Evolutionary conservation across 2,797 vertebrate genomes (phyloP), one percentile per base, ranked within the genome.

Genomic region (Leuciscus waleckii): DNA sequence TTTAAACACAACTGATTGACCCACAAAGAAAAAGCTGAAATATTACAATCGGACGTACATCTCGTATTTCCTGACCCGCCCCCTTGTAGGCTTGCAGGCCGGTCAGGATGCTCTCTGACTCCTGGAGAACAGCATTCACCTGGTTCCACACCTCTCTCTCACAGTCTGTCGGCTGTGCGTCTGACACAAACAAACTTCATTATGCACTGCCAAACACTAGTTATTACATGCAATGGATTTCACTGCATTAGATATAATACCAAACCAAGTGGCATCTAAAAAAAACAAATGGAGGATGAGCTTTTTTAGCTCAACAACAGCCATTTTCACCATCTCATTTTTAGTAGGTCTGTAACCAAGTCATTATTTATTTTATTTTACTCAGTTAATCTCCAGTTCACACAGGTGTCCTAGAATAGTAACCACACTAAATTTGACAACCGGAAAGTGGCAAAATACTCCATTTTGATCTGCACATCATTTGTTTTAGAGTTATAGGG

Each of bases 41-140:
- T 61, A 26, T 61, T 79, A 16, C 2, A 71, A 81, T 56, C 54
- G 5, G 26, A 67, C 96, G 77, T 95, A 99, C 98, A 90, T 99
- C 98, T 97, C 98, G 95, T 93, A 99, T 99, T 94, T 99, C 98
- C 87, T 97, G 97, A 68, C 98, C 98, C 0, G 98, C 98, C 90
- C 98, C 98, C 92, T 99, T 99, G 94, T 99, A 99, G 1, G 97
- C 96, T 93, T 99, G 98, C 79, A 99, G 95, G 88, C 97, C 97
- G 5, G 93, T 89, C 58, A 99, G 96, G 93, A 99, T 98, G 92
- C 94, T 99, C 94, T 99, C 98, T 0, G 98, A 99, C 88, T 99
- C 98, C 94, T 98, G 97, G 23, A 99, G 96, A 84, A 99, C 98
- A 0, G 97, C 94, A 84, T 97, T 98, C 93, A 99, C 97, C 94